Percentiles rank a stretch among this genome's conserved stretches.
These are phyloP conservation scores for Aeoliscus strigatus DNA, from an alignment of 2,797 vertebrate species.

Conservation along the genomic window DNA sequence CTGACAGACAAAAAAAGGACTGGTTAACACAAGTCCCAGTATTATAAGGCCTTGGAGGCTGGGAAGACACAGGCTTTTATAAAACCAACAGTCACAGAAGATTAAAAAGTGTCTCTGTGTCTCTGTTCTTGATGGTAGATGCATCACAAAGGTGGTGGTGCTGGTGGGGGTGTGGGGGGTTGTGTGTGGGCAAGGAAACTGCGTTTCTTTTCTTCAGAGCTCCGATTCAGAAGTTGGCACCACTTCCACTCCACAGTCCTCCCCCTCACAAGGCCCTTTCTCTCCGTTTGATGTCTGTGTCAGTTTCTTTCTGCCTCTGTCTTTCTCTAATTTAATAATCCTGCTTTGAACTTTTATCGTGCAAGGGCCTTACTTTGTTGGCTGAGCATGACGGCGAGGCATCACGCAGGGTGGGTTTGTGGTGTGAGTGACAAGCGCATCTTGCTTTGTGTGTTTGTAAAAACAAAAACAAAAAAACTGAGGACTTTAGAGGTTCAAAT, in stretches of 20 bases:
- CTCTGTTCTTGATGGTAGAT: slow-evolving; percentile 57
- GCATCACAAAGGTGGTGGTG: slow-evolving; percentile 64
- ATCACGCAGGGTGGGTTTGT: slow-evolving; percentile 9
- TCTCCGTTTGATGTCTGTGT: slow-evolving; percentile 70
- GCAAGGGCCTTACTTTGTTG: slow-evolving; percentile 53
- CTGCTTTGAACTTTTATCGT: slow-evolving; percentile 68
- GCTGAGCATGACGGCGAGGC: slow-evolving; percentile 47
- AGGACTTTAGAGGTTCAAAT: slow-evolving; percentile 15
- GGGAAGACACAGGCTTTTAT: slow-evolving; percentile 41
- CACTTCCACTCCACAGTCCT: slow-evolving; percentile 54
- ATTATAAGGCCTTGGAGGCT: slow-evolving; percentile 43
- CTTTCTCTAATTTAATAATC: slow-evolving; percentile 75
- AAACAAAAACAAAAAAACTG: no score
- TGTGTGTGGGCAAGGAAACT: slow-evolving; percentile 41
- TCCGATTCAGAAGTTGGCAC: slow-evolving; percentile 62
- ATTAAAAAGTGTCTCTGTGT: slow-evolving; percentile 63
- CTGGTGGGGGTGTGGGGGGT: neutral
- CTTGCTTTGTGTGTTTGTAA: slow-evolving; percentile 35
- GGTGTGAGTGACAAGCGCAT: slow-evolving; percentile 15
- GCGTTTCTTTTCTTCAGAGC: slow-evolving; percentile 57
- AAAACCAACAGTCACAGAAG: slow-evolving; percentile 56
- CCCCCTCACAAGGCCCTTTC: slow-evolving; percentile 57
- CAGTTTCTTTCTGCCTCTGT: slow-evolving; percentile 65
- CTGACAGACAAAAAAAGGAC: neutral
- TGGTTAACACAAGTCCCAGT: slow-evolving; percentile 32